phyloP scores from a whole-genome alignment of 1,140 invertebrate genomes.

The Coboldia fuscipes region DNA sequence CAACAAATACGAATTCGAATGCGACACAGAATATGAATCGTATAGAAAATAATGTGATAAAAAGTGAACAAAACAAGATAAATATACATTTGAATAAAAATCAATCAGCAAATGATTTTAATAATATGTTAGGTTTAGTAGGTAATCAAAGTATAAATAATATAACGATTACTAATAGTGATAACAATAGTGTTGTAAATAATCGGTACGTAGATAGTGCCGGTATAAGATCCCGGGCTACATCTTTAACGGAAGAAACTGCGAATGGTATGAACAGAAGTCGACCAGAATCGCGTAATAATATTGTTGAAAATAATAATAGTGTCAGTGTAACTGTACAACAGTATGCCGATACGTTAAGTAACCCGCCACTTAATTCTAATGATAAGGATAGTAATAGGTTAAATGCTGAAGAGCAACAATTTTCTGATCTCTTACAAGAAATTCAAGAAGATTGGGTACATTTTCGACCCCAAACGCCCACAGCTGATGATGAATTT shows the following conservation, averaged over 20 bases:
- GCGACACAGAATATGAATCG: too few species aligned
- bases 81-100: background rate
- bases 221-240: too few species aligned
- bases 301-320: background rate
- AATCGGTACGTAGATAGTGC: background rate
- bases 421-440: slow-evolving; percentile 15
- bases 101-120: background rate
- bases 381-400: too few species aligned
- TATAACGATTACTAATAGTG: background rate
- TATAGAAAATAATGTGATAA: slow-evolving; percentile 1
- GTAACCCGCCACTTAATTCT: too few species aligned
- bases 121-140: background rate
- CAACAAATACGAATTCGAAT: too few species aligned
- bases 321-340: background rate
- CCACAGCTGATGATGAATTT: slow-evolving; percentile 18
- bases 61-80: slow-evolving; percentile 1
- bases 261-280: too few species aligned
- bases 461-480: slow-evolving; percentile 55
- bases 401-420: slow-evolving; percentile 2
- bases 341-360: background rate
- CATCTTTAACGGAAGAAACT: too few species aligned
- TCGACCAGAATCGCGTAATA: too few species aligned
- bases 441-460: slow-evolving; percentile 27
- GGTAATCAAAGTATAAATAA: background rate
- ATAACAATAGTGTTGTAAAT: background rate